Evolutionary conservation across 2,113 vertebrate genomes (phyloP), one percentile per base, ranked within the genome.

Genomic region (Pedionomus torquatus): DNA sequence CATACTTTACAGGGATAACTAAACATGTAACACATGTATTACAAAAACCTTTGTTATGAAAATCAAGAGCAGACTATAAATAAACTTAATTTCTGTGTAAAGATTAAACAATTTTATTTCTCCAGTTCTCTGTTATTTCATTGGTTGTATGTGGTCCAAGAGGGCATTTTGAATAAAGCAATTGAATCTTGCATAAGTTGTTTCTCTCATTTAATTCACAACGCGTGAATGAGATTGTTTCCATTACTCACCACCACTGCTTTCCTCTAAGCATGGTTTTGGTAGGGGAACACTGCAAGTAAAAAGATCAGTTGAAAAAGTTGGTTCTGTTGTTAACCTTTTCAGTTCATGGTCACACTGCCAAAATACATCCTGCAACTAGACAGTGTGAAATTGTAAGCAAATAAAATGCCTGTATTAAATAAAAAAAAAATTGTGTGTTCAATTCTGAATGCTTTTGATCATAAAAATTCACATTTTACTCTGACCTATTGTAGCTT

Each of bases 121-220:
- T 94, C 64, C 68, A 54, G 5, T 87, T 69, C 49, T 84, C 8
- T 84, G 71, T 84, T 85, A 39, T 74, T 96, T 81, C 31, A 28
- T 75, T 2, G 3, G 51, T 48, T 94, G 55, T 89, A 65, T 69
- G 74, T 87, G 70, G 37, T 90, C 83, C 44, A 75, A 84, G 74
- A 92, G 68, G 69, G 86, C 76, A 57, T 95, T 92, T n/a, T 93
- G 80, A 95, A 93, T 95, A 96, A 96, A 92, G 58, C 61, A 81
- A 87, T 19, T 84, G 69, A 76, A 76, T 89, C 66, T 95, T 92
- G 57, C 69, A 5, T 55, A 81, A 95, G 80, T 86, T 86, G 80
- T 94, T 93, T 94, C 93, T 95, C 46, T 94, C 24, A 17, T 94
- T 91, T 96, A 90, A 95, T 89, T 95, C 77, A 65, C 68, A 91